phyloP scores from a whole-genome alignment of 1,140 invertebrate species.

The Fopius arisanus region DNA sequence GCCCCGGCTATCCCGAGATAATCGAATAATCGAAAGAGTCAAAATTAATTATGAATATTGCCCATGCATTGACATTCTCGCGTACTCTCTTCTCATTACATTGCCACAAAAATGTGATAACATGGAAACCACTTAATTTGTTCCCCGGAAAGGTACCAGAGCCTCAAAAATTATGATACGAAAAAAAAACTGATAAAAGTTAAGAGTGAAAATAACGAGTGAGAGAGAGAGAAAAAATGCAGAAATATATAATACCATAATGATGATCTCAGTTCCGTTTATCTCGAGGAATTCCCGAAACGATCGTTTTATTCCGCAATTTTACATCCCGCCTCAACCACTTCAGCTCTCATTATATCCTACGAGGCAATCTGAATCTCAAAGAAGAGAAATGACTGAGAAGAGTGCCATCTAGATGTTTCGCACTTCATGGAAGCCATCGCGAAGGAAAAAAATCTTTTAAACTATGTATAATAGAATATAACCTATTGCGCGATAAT shows the following conservation, averaged over 20 bases:
- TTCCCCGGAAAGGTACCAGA: background rate
- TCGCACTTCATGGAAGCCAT: conserved; percentile 10
- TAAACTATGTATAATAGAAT: background rate
- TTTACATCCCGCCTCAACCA: conserved; percentile 8
- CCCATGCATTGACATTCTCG: background rate
- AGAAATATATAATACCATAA: background rate
- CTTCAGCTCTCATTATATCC: background rate
- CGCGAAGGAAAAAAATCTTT: background rate
- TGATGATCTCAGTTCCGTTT: conserved; percentile 11
- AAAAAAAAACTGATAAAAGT: background rate
- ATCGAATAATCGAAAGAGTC: background rate
- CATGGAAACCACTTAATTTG: conserved; percentile 2
- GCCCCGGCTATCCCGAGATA: background rate
- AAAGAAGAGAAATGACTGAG: background rate
- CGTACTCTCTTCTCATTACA: background rate
- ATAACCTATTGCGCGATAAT: conserved; percentile 9
- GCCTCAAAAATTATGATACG: background rate
- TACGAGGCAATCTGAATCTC: conserved; percentile 4
- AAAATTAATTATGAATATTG: background rate
- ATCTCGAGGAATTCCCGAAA: conserved; percentile 3
- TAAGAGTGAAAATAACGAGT: background rate
- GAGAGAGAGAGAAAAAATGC: background rate
- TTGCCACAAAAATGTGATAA: background rate
- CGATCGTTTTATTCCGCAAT: conserved; percentile 1
- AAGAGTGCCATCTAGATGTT: conserved; percentile 1